These are phyloP conservation scores for Lamellibrachia luymesi DNA, from an alignment of 1,140 invertebrate species.

Conservation along the genomic window DNA sequence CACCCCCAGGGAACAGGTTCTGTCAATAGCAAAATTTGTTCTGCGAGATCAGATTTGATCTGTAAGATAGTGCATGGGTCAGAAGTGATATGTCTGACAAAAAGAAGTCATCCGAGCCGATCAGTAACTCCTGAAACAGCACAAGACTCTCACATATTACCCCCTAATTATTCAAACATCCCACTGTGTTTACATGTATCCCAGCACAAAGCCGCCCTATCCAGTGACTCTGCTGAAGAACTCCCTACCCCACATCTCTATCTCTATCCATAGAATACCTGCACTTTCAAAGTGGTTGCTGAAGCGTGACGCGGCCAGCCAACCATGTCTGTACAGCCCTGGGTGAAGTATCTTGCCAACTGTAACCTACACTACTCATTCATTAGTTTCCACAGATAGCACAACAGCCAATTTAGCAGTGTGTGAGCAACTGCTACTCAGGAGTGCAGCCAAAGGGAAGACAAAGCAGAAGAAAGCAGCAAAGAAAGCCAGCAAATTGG, in stretches of 20 bases:
- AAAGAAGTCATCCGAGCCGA: background rate
- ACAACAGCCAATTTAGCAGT: background rate
- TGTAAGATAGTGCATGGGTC: background rate
- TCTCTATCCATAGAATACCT: background rate
- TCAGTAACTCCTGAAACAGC: background rate
- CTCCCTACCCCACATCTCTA: background rate
- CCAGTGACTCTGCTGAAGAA: background rate
- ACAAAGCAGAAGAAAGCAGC: background rate
- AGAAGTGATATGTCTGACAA: conserved; percentile 5
- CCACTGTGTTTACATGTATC: background rate
- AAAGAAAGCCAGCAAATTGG: conserved; percentile 4
- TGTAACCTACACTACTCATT: background rate
- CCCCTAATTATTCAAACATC: conserved; percentile 1
- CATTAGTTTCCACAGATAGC: background rate
- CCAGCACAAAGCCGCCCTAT: background rate
- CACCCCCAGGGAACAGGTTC: background rate
- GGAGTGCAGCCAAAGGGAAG: background rate
- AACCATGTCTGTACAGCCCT: background rate
- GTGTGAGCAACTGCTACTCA: background rate
- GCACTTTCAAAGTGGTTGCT: background rate
- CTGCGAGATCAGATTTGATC: background rate
- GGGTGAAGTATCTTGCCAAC: background rate
- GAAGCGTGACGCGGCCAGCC: background rate
- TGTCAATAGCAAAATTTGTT: background rate
- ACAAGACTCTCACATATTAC: conserved; percentile 1